Base-by-base conservation (phyloP, 2,888 invertebrate genomes). In the Nowickia ferox region DNA sequence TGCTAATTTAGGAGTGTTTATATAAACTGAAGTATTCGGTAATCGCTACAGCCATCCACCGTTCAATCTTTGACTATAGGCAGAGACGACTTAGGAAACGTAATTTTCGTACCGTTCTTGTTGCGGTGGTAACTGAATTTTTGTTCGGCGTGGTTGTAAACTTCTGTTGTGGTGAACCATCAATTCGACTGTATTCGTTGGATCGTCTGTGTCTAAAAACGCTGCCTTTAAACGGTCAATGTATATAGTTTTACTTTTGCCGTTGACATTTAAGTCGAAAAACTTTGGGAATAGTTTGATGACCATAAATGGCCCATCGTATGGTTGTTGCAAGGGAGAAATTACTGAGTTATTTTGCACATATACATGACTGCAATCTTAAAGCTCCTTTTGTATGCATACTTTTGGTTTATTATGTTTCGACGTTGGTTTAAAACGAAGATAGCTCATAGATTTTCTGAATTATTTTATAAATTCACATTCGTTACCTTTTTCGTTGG, bases 301-400 rank as follows among this genome's bases (percentile, higher is more conserved):
- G 10, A 66, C 48, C 15, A 22, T 30, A n/a, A 30, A 66, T 10
- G 66, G 66, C 6, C 66, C 66, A 30, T 66, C 66, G n/a, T 48
- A 66, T 11, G 66, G 65, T 46, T 6, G 2, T n/a, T 65, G 15
- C n/a, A 65, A 38, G 1, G 46, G 65, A 13, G 46, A 10, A 15
- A 15, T 1, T 10, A 66, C 48, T 2, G 66, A 10, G 11, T 48
- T 30, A 17, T 66, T 30, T 5, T 48, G 22, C 15, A 66, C 30
- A 48, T 22, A 66, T 9, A 48, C 66, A 11, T 66, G 48, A 6
- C 10, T 48, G 9, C 66, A 66, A 10, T 8, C 9, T 46, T 1
- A 2, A 4, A 66, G 46, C 1, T 66, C 30, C n/a, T 48, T 66
- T 30, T 66, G 48, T 8, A 63, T 22, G 10, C 44, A 63, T 22